Conservation (phyloP, 2,797 vertebrate species). For the Eulemur mongoz region DNA sequence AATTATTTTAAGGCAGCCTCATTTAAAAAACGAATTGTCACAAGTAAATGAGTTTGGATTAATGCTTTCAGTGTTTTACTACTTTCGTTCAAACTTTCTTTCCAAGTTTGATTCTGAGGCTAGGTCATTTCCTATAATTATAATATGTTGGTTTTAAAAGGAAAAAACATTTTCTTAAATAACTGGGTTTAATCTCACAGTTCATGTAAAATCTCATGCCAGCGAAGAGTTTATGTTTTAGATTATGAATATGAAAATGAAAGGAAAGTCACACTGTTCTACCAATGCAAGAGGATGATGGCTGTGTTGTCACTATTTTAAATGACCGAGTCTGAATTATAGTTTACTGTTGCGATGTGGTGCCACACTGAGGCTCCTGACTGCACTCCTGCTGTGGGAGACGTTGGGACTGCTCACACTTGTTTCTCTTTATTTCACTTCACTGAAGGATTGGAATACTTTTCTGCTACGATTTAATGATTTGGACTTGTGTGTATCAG, state of each 20-base stretch:
- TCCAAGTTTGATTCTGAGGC: constrained; percentile 36
- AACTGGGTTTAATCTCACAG: background rate
- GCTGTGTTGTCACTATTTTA: background rate
- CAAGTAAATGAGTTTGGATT: background rate
- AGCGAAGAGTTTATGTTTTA: background rate
- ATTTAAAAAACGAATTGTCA: background rate
- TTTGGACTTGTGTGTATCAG: constrained; percentile 97
- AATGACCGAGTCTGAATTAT: background rate
- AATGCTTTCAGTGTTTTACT: background rate
- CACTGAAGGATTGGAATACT: constrained; percentile 96
- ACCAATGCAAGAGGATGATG: background rate
- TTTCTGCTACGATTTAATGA: constrained; percentile 97
- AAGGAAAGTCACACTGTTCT: background rate
- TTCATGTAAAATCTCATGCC: background rate
- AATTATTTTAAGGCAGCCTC: background rate
- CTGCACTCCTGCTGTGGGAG: background rate
- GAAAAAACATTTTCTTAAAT: background rate
- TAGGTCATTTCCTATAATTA: background rate
- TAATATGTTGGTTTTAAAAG: background rate
- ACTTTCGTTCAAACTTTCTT: background rate
- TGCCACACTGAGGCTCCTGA: rapidly evolving
- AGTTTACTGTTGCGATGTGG: background rate
- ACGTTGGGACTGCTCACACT: background rate
- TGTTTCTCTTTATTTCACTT: constrained; percentile 46
- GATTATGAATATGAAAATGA: background rate